Evolutionary conservation across 2,113 vertebrate species (phyloP).

Genomic region (Gymnarchus niloticus): DNA sequence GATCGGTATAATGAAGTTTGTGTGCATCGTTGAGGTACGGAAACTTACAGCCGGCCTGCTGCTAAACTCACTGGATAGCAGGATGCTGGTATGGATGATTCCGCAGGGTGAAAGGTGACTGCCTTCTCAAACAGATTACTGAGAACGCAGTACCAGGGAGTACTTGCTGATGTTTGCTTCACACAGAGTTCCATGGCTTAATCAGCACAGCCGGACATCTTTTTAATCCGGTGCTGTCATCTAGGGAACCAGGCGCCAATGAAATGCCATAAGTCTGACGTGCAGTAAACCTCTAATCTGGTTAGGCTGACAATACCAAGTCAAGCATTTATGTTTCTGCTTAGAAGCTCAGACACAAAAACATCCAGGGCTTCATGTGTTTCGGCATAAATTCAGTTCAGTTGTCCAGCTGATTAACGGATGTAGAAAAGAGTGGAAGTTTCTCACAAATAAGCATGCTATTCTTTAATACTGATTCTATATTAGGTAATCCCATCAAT

Average conservation of each 20-base stretch:
- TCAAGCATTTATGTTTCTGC: neutral
- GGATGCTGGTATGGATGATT: conserved; percentile 35
- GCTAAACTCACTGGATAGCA: conserved; percentile 46
- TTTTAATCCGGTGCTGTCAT: neutral
- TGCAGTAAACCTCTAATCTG: neutral
- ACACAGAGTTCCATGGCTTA: neutral
- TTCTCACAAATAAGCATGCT: neutral
- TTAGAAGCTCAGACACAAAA: neutral
- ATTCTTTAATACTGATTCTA: neutral
- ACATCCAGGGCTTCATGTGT: neutral
- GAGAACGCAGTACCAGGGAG: neutral
- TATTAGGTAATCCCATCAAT: conserved; percentile 18
- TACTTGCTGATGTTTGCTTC: conserved; percentile 5
- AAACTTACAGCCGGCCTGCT: conserved; percentile 25
- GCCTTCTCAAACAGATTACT: conserved; percentile 23
- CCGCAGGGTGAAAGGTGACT: conserved; percentile 29
- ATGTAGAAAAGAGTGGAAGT: neutral
- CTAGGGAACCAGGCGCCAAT: neutral
- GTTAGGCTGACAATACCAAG: neutral
- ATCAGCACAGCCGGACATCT: neutral
- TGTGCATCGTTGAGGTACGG: neutral
- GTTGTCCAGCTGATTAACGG: neutral
- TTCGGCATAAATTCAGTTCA: neutral
- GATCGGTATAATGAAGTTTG: neutral
- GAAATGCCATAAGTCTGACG: conserved; percentile 17